A percentile compares a stretch with the other conserved stretches of the same genome.
These are phyloP conservation scores for Crocuta crocuta DNA, from an alignment of 2,113 vertebrate species.

Conservation along the genomic window DNA sequence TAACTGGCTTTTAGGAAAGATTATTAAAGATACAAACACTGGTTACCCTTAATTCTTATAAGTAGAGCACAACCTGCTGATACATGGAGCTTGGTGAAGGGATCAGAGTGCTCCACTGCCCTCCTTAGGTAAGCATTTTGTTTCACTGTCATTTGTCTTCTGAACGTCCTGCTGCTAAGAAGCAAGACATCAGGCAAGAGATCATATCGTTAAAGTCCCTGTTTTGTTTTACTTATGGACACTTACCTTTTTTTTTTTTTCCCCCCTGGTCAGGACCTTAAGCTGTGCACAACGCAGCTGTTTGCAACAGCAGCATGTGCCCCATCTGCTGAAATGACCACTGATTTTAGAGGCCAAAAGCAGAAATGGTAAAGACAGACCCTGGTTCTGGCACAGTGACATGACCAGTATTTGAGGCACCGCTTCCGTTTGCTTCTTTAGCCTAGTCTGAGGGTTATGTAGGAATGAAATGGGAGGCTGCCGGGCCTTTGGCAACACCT, in stretches of 20 bases:
- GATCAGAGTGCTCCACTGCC: not conserved
- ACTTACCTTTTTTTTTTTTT: not conserved
- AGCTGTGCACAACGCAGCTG: not conserved
- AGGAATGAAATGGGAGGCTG: not conserved
- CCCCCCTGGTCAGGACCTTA: not conserved
- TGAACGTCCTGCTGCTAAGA: not conserved
- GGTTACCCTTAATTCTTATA: conserved; percentile 19
- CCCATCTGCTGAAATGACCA: not conserved
- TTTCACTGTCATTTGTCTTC: not conserved
- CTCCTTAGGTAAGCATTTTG: not conserved
- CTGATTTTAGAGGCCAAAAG: not conserved
- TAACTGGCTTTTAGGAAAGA: not conserved
- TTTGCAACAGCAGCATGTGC: not conserved
- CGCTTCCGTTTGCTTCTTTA: not conserved
- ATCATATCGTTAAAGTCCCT: not conserved
- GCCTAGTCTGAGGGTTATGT: not conserved
- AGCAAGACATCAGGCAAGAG: not conserved
- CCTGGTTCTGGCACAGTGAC: not conserved
- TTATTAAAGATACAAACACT: not conserved
- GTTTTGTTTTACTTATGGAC: not conserved
- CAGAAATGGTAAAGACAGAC: not conserved
- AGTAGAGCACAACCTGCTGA: not conserved
- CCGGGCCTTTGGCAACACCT: not conserved
- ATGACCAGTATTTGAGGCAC: not conserved
- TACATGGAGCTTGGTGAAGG: not conserved